phyloP scores from a whole-genome alignment of 2,888 invertebrate species.

The Cyrtodaria siliqua region DNA sequence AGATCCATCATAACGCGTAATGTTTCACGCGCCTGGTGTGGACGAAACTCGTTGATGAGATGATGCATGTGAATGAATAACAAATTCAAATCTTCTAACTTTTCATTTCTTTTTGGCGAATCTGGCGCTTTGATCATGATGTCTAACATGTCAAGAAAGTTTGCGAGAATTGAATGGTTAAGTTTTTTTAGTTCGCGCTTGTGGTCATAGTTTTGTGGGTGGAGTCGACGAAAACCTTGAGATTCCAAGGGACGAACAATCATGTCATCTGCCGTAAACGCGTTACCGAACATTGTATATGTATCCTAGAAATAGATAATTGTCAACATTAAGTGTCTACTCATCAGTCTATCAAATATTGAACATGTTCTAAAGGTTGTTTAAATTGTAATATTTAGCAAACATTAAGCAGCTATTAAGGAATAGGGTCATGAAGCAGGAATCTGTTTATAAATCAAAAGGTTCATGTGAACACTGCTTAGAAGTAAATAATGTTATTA shows the following conservation, averaged over 20 bases:
- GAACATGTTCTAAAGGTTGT: too few relatives aligned
- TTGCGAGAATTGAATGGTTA: conserved; percentile 97
- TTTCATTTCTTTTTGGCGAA: conserved; percentile 95
- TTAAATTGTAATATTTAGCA: too few relatives aligned
- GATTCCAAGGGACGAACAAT: conserved; percentile 97
- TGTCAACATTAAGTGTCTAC: too few relatives aligned
- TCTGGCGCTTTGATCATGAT: conserved; percentile 96
- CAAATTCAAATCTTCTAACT: conserved; percentile 97
- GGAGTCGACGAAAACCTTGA: conserved; percentile 95
- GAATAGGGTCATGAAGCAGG: too few relatives aligned
- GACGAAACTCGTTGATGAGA: conserved; percentile 98
- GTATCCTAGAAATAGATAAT: conserved; percentile 86
- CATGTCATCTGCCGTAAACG: conserved; percentile 94
- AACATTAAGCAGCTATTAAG: too few relatives aligned
- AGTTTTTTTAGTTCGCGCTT: conserved; percentile 97
- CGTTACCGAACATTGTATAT: conserved; percentile 97
- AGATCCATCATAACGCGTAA: conserved; percentile 98
- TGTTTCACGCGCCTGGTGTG: conserved; percentile 98
- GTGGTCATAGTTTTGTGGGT: conserved; percentile 98
- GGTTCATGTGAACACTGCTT: too few relatives aligned
- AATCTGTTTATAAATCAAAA: too few relatives aligned
- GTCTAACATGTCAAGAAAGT: conserved; percentile 97
- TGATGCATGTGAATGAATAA: conserved; percentile 99
- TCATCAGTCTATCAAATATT: too few relatives aligned
- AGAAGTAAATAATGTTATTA: too few relatives aligned